Evolutionary conservation across 2,113 vertebrate genomes (phyloP), one percentile per base, ranked within the genome.

Genomic region (Xyrauchen texanus): DNA sequence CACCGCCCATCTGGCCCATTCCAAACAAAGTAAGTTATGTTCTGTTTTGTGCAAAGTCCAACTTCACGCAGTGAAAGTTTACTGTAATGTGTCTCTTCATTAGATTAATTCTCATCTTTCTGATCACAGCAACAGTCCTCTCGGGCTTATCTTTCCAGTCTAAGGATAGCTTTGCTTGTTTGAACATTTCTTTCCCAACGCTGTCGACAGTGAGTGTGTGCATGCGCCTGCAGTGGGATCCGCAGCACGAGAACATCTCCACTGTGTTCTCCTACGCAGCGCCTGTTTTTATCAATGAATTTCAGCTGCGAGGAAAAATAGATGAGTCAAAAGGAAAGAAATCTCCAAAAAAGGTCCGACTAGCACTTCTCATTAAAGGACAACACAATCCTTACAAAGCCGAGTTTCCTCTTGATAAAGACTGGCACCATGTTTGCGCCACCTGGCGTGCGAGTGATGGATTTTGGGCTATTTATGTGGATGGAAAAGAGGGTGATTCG

Each of bases 341-440:
- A 1, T 3, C 11, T 21, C 3, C 62, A 0, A 45, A 49, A 65
- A 75, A 66, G 11, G 90, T 97, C 57, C 89, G 90, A 0, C 90
- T 94, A 63, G 95, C 95, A 0, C 90, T 96, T 47, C 94, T 97
- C 57, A 91, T 97, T 63, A 94, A 95, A 0, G 95, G 94, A 7
- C 94, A 94, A 57, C 95, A 97, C 12, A 87, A 93, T 4, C 91
- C 95, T 0, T 97, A 96, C 80, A 93, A 92, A 85, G 90, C 93
- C 0, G 85, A 91, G 58, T 94, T 96, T 68, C 87, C 64, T 4
- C 93, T 92, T 0, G 94, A 96, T 0, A 85, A 91, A 0, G 84
- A 66, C 21, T 97, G 96, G 96, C 96, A 98, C 84, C 96, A 96
- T 44, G 81, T 97, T 77, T 97, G 96, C 0, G 91, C 95, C 57